Conservation (phyloP, 2,888 invertebrate species). For the Drosophila mettleri region DNA sequence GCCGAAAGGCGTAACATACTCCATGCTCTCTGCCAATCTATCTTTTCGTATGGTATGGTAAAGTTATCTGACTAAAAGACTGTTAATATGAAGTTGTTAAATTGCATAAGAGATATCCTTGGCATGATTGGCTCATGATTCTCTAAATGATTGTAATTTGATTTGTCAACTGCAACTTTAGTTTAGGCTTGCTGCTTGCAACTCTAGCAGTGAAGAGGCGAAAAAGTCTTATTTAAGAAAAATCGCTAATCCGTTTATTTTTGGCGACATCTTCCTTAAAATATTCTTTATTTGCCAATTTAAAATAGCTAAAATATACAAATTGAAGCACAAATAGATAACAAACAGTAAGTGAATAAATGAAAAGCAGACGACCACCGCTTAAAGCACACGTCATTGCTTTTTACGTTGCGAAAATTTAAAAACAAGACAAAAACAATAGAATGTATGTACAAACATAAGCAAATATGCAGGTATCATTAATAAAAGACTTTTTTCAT, state of each 20-base stretch:
- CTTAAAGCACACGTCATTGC: slow-evolving; percentile 51
- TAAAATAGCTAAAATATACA: slow-evolving; percentile 14
- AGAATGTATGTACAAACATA: slow-evolving; percentile 14
- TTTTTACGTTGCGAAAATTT: slow-evolving; percentile 31
- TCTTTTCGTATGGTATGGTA: no score
- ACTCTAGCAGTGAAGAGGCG: no score
- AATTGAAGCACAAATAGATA: slow-evolving; percentile 9
- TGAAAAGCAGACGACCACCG: slow-evolving; percentile 16
- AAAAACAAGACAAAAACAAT: slow-evolving; percentile 13
- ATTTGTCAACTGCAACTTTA: no score
- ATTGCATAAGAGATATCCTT: no score
- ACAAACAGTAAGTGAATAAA: slow-evolving; percentile 13
- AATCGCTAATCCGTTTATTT: slow-evolving; percentile 1
- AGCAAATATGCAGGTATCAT: slow-evolving; percentile 18
- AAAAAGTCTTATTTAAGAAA: background rate
- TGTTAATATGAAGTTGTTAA: no score
- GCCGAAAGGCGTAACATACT: no score
- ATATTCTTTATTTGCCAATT: slow-evolving; percentile 12
- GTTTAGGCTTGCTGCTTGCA: no score
- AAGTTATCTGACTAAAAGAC: no score
- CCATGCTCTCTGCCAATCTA: no score
- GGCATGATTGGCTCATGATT: no score
- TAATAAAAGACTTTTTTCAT: slow-evolving; percentile 39
- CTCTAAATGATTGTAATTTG: no score
- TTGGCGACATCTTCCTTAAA: background rate